Evolutionary conservation across 92 coral and sea anemone genomes (phyloP), one percentile per base, ranked within the genome.

Genomic region (Scolanthus callimorphus): DNA sequence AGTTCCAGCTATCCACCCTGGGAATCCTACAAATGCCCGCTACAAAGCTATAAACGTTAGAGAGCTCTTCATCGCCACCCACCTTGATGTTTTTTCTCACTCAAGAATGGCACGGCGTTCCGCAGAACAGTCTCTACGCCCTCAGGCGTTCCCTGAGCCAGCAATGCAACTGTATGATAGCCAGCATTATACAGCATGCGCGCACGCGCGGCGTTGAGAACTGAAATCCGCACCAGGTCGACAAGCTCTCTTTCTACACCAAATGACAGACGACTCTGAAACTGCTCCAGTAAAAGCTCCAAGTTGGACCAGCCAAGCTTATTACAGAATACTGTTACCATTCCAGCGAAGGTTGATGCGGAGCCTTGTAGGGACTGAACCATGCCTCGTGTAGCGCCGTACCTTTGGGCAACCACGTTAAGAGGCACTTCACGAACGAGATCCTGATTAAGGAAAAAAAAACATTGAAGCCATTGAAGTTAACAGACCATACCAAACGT

Each of bases 331-430:
- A 84, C 89, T 0, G 96, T 94, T 20, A 94, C 99, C 99, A 94
- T 94, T 46, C 99, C 99, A 27, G 99, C 90, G 49, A 94, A 94
- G 10, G 99, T 94, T 10, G 99, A 90, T 13, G 99, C 96, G 1
- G 99, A 94, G 47, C 90, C 68, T 69, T 94, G 99, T 34, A 94
- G 66, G 6, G 96, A 84, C 63, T 94, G 99, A 3, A 94, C 62
- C 99, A 94, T 94, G 1, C 99, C 99, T 20, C 91, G 91, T 24
- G 85, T 94, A 17, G 95, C 96, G 4, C 99, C 99, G 55, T 82
- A 92, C 39, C 90, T 73, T 11, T 84, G 88, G 9, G 98, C 94
- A 17, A 88, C 98, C 13, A 67, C 79, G 51, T 90, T 77, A 2
- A 92, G 75, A 4, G 96, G 98, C 2, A 74, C 83, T 57, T 92